These are phyloP conservation scores for Bettongia penicillata DNA, from an alignment of 2,113 vertebrate species.

Conservation along the genomic window DNA sequence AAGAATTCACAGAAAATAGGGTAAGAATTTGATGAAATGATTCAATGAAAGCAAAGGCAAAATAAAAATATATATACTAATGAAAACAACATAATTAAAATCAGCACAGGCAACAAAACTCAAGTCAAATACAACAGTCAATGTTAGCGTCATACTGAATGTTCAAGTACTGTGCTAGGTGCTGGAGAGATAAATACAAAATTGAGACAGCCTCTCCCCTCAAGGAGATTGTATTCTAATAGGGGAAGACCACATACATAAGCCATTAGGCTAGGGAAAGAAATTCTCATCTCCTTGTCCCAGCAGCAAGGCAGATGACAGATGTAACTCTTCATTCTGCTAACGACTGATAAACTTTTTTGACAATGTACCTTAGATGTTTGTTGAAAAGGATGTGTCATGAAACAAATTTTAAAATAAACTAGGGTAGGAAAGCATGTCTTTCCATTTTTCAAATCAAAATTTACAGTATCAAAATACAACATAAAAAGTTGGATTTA, in stretches of 20 bases:
- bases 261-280: background rate
- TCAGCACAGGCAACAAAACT: background rate
- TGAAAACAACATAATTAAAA: background rate
- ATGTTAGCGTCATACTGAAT: background rate
- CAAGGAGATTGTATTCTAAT: background rate
- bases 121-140: background rate
- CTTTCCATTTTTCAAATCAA: background rate
- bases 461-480: background rate
- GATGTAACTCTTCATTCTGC: background rate
- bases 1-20: background rate
- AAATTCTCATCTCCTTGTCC: background rate
- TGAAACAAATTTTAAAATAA: background rate
- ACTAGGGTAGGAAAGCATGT: background rate
- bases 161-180: background rate
- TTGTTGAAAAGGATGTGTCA: background rate
- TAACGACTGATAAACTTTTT: background rate
- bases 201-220: background rate
- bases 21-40: background rate
- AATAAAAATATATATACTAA: background rate
- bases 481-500: background rate
- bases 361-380: background rate
- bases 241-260: background rate
- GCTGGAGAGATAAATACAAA: background rate
- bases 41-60: background rate
- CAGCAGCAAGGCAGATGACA: background rate